Conservation (phyloP, 64 coral and sea anemone genomes). For the Trachythela sp. region DNA sequence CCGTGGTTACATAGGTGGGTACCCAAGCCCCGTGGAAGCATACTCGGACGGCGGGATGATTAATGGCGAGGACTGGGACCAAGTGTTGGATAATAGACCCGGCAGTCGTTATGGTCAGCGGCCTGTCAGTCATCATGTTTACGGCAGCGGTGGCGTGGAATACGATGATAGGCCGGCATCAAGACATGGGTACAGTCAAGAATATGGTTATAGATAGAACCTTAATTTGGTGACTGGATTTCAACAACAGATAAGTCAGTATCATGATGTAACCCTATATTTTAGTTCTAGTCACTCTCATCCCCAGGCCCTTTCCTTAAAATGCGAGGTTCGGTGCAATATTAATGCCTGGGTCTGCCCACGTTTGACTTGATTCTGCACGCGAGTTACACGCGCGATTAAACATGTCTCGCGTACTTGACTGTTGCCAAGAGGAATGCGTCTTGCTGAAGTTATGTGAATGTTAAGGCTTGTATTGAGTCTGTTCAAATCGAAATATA, state of each 20-base stretch:
- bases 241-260: background rate
- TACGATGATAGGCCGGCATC: slow-evolving; percentile 57
- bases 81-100: slow-evolving; percentile 51
- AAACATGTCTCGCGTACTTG: no score
- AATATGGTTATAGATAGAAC: background rate
- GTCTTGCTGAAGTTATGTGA: no score
- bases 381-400: no score
- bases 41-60: slow-evolving; percentile 14
- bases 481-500: no score
- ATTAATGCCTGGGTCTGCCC: no score
- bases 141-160: slow-evolving; percentile 35
- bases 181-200: background rate
- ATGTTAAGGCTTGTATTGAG: no score
- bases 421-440: no score
- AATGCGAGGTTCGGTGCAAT: no score
- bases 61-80: slow-evolving; percentile 25
- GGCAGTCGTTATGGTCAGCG: slow-evolving; percentile 67
- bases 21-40: slow-evolving; percentile 76
- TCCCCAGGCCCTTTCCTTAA: no score
- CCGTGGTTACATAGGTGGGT: slow-evolving; percentile 33
- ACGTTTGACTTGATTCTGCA: no score
- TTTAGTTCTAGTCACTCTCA: no score
- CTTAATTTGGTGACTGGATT: background rate
- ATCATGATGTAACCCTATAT: background rate
- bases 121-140: slow-evolving; percentile 60